Conservation (phyloP, 2,797 vertebrate genomes). For the Mareca strepera region DNA sequence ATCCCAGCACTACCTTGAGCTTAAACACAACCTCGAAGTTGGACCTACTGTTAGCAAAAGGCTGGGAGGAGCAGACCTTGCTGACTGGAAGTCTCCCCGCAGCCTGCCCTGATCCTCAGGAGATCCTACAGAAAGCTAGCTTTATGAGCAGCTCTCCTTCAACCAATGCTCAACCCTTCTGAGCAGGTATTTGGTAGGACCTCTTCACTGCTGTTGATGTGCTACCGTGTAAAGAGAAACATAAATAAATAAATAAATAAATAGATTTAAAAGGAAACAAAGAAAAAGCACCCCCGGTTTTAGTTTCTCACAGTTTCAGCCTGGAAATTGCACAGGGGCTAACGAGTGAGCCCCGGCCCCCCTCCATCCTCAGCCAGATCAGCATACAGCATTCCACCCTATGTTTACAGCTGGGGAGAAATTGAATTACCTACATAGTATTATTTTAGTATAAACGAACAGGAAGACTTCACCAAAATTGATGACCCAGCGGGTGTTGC, state of each 20-base stretch:
- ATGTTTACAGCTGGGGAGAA: constrained; percentile 78
- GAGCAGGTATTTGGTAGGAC: neutral
- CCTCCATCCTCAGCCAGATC: constrained; percentile 31
- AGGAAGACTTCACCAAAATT: constrained; percentile 84
- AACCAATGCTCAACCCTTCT: neutral
- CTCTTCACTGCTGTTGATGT: constrained; percentile 26
- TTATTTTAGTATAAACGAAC: constrained; percentile 79
- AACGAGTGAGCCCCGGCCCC: constrained; percentile 32
- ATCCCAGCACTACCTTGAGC: neutral
- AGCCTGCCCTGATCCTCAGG: neutral
- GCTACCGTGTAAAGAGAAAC: neutral
- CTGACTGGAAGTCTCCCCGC: neutral
- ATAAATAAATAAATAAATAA: neutral
- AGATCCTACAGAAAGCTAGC: neutral
- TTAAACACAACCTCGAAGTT: neutral
- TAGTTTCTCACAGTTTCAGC: constrained; percentile 62
- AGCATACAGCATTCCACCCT: constrained; percentile 46
- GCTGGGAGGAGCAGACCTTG: neutral
- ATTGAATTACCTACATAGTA: constrained; percentile 74
- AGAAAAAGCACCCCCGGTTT: neutral
- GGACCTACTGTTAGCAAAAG: neutral
- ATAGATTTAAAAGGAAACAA: fast-evolving
- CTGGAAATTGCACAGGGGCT: constrained; percentile 59
- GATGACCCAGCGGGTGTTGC: constrained; percentile 84
- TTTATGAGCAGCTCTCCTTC: neutral